A percentile compares a stretch with the other conserved stretches of the same genome.
These are phyloP conservation scores for Melipona beecheii DNA, from an alignment of 2,888 invertebrate genomes.

Conservation along the genomic window DNA sequence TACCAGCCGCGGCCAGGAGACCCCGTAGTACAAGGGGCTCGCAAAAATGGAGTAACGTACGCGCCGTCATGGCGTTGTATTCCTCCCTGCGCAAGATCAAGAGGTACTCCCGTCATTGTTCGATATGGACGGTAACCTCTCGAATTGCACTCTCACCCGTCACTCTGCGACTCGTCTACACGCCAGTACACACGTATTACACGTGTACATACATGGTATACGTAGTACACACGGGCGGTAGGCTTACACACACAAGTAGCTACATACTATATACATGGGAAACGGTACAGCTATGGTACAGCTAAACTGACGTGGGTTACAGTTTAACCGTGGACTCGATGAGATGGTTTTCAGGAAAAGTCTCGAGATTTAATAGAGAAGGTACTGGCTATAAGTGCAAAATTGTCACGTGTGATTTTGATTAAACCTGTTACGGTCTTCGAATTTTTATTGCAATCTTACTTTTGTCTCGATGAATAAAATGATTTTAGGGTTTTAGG, in stretches of 20 bases:
- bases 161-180: conserved; percentile 26
- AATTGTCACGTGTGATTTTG: background rate
- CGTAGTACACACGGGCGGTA: background rate
- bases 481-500: background rate
- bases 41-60: conserved; percentile 94
- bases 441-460: background rate
- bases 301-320: background rate
- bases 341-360: background rate
- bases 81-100: conserved; percentile 95
- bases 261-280: background rate
- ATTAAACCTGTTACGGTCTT: background rate
- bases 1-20: conserved; percentile 74
- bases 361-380: background rate
- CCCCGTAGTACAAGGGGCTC: conserved; percentile 81
- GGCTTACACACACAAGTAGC: too few relatives aligned
- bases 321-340: background rate
- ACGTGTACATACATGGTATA: background rate
- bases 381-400: background rate
- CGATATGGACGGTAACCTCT: conserved; percentile 73
- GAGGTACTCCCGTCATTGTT: conserved; percentile 87
- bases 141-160: conserved; percentile 53
- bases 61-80: conserved; percentile 95
- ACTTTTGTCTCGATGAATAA: background rate
- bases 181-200: background rate
- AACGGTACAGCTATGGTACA: background rate